phyloP scores from a whole-genome alignment of 2,888 invertebrate species.

The Leucophora obtusa region DNA sequence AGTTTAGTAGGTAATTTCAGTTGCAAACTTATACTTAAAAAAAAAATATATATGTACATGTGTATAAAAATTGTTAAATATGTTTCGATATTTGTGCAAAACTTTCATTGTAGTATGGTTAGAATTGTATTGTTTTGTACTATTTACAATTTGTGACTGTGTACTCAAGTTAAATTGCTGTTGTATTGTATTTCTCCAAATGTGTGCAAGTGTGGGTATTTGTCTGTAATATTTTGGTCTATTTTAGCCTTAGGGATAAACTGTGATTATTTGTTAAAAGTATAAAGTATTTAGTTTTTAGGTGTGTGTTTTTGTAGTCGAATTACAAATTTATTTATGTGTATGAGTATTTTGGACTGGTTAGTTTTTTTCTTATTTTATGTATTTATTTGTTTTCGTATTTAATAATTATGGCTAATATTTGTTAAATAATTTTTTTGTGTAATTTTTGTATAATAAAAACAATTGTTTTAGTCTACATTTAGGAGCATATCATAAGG shows the following conservation, averaged over 20 bases:
- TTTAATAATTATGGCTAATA: not conserved
- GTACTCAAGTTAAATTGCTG: constrained; percentile 69
- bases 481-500: not conserved
- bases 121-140: constrained; percentile 65
- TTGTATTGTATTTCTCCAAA: constrained; percentile 59
- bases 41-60: not conserved
- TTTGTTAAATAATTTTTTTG: not conserved
- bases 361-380: not conserved
- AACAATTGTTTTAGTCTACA: not conserved
- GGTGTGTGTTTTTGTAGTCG: constrained; percentile 58
- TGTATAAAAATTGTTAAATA: not conserved
- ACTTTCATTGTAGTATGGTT: constrained; percentile 67
- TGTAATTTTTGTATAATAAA: not conserved
- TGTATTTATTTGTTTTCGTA: not conserved
- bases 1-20: constrained; percentile 56
- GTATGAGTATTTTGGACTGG: not conserved
- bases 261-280: constrained; percentile 45
- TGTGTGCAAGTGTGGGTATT: constrained; percentile 19
- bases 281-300: not conserved
- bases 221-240: constrained; percentile 51
- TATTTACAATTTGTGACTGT: constrained; percentile 59
- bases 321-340: not conserved
- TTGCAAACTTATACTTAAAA: not conserved
- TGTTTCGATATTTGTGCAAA: constrained; percentile 17
- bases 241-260: constrained; percentile 39